Evolutionary conservation across 2,113 vertebrate genomes (phyloP), one percentile per base, ranked within the genome.

Genomic region (Piliocolobus tephrosceles): DNA sequence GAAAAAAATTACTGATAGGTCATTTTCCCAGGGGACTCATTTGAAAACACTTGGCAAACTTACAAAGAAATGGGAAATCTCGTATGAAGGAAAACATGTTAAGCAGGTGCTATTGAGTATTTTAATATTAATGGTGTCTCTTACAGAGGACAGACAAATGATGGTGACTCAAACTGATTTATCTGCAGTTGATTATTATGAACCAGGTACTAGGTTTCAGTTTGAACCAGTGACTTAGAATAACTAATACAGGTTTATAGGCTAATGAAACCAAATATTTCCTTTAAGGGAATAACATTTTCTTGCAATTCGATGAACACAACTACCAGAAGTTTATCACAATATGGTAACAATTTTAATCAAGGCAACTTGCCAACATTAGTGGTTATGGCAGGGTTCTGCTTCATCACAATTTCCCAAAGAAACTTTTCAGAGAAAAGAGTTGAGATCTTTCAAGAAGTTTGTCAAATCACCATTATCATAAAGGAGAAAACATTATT

Each of bases 21-120:
- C 97, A 98, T 97, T 98, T 98, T 98, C 98, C 95, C 97, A 97
- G 90, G 94, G n/a, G 95, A 57, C 80, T 98, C 90, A 85, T 91
- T 88, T 97, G 82, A 98, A 98, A 97, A 85, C 45, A 90, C 50
- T 88, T 98, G 94, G 76, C 96, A 98, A 93, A 30, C 27, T 97
- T 94, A 98, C 96, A 97, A 97, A 97, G 94, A 97, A 98, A 97
- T 88, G 84, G 91, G 79, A 97, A 93, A 92, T 68, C 50, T 81
- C 25, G 9, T 86, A 57, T 93, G 83, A 96, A 96, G 97, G 91
- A 85, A 97, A 97, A 95, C 52, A 89, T 90, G 35, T 91, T 98
- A 91, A 96, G 91, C 88, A 98, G 88, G 75, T 98, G 80, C 73
- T 75, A 78, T 87, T 90, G 95, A 86, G 92, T 83, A 81, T 94